phyloP scores from a whole-genome alignment of 2,113 vertebrate genomes.

The Silurus meridionalis region DNA sequence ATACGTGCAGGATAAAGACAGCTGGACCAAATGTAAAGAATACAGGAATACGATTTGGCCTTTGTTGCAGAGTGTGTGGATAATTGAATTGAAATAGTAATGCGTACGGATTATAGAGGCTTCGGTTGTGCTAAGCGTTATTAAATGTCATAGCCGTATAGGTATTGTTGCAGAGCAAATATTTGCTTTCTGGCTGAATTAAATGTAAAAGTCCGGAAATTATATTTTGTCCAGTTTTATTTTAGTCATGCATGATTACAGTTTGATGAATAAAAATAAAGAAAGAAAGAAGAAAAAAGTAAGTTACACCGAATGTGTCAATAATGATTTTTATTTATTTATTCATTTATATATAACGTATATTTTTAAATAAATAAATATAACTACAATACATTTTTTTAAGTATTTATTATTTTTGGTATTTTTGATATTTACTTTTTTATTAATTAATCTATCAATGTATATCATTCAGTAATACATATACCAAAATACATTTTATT shows the following conservation, averaged over 20 bases:
- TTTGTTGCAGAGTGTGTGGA: constrained; percentile 30
- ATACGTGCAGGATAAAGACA: constrained; percentile 31
- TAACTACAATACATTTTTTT: not conserved
- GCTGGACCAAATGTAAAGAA: constrained; percentile 37
- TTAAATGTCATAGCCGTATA: not conserved
- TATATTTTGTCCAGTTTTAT: not conserved
- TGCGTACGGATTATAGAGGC: constrained; percentile 9
- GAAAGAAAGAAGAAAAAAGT: not conserved
- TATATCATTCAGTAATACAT: too few relatives aligned
- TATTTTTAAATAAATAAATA: not conserved
- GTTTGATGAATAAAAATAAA: not conserved
- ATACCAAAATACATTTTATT: too few relatives aligned
- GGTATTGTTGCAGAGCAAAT: constrained; percentile 12
- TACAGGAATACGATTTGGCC: not conserved
- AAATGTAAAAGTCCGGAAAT: not conserved
- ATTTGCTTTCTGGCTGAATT: not conserved
- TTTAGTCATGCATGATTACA: not conserved
- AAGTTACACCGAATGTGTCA: not conserved
- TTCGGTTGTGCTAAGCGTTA: constrained; percentile 6
- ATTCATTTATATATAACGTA: not conserved
- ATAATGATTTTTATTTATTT: too few relatives aligned
- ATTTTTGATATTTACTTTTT: not conserved
- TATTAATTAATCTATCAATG: not conserved
- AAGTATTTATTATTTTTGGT: not conserved
- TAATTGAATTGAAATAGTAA: constrained; percentile 37